Conservation (phyloP, 2,888 invertebrate genomes). For the Elegia similella region DNA sequence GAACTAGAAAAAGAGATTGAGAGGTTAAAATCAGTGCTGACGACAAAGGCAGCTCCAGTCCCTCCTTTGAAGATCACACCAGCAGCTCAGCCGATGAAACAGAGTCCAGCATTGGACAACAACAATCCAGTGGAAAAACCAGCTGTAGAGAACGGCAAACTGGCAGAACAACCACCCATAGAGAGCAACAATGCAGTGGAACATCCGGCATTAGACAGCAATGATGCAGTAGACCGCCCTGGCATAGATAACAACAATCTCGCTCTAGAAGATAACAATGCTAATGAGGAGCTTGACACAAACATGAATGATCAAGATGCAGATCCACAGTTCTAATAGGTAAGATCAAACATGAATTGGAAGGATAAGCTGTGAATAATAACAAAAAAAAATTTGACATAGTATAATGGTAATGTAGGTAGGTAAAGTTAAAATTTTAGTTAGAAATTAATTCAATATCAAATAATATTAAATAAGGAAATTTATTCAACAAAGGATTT, state of each 20-base stretch:
- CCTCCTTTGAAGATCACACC: slow-evolving; percentile 61
- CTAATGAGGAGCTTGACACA: slow-evolving; percentile 73
- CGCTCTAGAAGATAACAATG: slow-evolving; percentile 36
- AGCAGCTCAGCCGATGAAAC: slow-evolving; percentile 62
- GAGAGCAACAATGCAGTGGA: slow-evolving; percentile 9
- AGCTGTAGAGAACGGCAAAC: slow-evolving; percentile 54
- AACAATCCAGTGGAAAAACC: slow-evolving; percentile 64
- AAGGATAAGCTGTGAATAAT: neutral
- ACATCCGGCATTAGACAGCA: neutral
- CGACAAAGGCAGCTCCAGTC: slow-evolving; percentile 59
- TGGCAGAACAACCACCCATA: neutral
- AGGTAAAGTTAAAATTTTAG: too few species aligned
- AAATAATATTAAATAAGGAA: too few species aligned
- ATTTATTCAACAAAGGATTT: too few species aligned
- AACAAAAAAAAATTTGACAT: too few species aligned
- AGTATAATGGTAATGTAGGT: too few species aligned
- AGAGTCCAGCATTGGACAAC: slow-evolving; percentile 59
- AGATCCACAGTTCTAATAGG: slow-evolving; percentile 55
- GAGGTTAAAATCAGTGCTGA: slow-evolving; percentile 55
- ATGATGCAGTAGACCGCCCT: neutral
- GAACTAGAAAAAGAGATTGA: slow-evolving; percentile 66
- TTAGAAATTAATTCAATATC: too few species aligned
- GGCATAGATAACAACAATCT: slow-evolving; percentile 1
- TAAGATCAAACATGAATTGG: neutral
- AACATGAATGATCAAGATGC: slow-evolving; percentile 69